Evolutionary conservation across 2,797 vertebrate genomes (phyloP), one percentile per base, ranked within the genome.

Genomic region (Semaprochilodus insignis): DNA sequence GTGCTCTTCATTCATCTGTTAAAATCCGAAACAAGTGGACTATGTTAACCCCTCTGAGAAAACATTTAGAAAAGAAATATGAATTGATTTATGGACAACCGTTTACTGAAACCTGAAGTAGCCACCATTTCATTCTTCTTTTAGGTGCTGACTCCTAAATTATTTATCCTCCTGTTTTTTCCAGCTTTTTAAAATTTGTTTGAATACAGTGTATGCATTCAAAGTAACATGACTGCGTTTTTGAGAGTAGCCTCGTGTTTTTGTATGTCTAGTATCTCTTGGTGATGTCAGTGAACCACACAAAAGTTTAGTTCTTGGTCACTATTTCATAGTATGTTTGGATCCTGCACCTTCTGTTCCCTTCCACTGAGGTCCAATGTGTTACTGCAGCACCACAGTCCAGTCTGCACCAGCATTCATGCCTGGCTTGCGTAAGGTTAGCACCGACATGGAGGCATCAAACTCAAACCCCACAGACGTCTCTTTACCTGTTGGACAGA

Each of bases 401-500:
- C 97, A 98, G 90, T 97, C 94, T 0, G 86, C 90, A 11, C 94
- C 95, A 13, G 95, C 94, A 0, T 91, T 97, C 91, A 97, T 92
- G 2, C 95, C 94, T 0, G 97, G 97, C 85, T 97, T 98, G 74
- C 96, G 96, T 59, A 98, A 85, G 11, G 95, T 95, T 87, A 97
- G 84, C 83, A 97, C 93, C 0, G 96, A 96, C 77, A 95, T 95
- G 71, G 95, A 94, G 0, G 95, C 81, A 4, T 96, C 93, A 70
- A 97, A 96, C 2, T 96, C 96, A 85, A 97, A 98, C 75, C 96
- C 95, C 31, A 97, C 75, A 23, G 85, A 90, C 4, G 87, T 95
- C 85, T 95, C 95, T 11, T 91, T 87, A 8, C 94, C 94, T 82
- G 89, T 96, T 96, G 87, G 0, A 77, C 14, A 78, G 0, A 34